phyloP scores from a whole-genome alignment of 1,140 invertebrate genomes.

The Colletes gigas region DNA sequence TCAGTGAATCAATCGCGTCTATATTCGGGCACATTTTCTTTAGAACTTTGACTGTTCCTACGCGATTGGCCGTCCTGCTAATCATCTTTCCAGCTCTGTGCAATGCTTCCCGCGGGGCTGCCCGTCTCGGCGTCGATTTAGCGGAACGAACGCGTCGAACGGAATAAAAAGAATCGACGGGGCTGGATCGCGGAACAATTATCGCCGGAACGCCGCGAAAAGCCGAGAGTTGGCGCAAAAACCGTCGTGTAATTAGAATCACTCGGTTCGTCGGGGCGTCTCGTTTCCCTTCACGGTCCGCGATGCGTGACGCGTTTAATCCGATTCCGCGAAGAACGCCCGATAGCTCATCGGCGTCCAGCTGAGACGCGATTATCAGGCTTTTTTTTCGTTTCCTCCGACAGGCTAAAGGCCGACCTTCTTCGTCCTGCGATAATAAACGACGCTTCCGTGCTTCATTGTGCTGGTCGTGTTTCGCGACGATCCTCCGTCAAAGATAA shows the following conservation, averaged over 20 bases:
- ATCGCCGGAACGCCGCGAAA: conserved; percentile 20
- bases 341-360: conserved; percentile 37
- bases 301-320: conserved; percentile 45
- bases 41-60: too few relatives aligned
- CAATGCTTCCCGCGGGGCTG: background rate
- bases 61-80: too few relatives aligned
- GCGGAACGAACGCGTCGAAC: too few relatives aligned
- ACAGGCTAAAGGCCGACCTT: background rate
- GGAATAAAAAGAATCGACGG: background rate
- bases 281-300: conserved; percentile 38
- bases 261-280: background rate
- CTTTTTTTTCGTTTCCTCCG: conserved; percentile 21
- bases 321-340: conserved; percentile 33
- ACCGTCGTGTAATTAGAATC: conserved; percentile 38
- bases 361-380: conserved; percentile 35
- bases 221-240: conserved; percentile 16
- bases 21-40: too few relatives aligned
- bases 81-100: too few relatives aligned
- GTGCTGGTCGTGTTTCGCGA: conserved; percentile 57
- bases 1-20: too few relatives aligned
- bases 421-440: conserved; percentile 49
- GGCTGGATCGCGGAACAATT: background rate
- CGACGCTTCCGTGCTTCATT: conserved; percentile 47
- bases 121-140: background rate
- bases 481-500: conserved; percentile 69